phyloP scores from a whole-genome alignment of 2,113 vertebrate species.

The Podarcis cretensis region DNA sequence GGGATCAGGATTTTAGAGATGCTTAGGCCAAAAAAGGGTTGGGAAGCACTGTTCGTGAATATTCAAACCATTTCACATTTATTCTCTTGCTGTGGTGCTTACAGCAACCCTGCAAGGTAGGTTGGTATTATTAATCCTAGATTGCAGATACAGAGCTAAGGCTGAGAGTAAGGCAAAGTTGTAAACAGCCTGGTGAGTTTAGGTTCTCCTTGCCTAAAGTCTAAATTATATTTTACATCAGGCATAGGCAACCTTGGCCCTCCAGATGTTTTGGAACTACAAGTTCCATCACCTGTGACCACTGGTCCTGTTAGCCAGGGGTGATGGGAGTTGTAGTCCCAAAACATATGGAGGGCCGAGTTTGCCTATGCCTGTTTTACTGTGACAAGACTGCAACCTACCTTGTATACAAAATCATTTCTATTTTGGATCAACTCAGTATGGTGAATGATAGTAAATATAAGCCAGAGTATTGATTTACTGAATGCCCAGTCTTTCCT shows the following conservation, averaged over 20 bases:
- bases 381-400: not conserved
- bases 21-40: too few species aligned
- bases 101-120: not conserved
- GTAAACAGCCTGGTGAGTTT: not conserved
- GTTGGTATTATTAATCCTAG: not conserved
- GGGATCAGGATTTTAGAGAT: too few species aligned
- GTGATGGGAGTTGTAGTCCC: too few species aligned
- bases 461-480: not conserved
- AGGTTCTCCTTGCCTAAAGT: not conserved
- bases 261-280: too few species aligned
- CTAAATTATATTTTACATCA: not conserved
- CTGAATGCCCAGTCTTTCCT: not conserved
- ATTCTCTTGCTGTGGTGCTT: not conserved
- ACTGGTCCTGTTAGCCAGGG: too few species aligned
- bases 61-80: not conserved
- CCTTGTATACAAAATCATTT: not conserved
- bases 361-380: too few species aligned
- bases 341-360: too few species aligned
- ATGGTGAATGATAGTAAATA: not conserved
- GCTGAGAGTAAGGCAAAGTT: not conserved
- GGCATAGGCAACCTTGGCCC: too few species aligned
- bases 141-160: not conserved
- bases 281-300: too few species aligned
- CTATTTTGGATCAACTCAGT: not conserved
- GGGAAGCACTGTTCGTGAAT: too few species aligned